Evolutionary conservation across 2,888 invertebrate genomes (phyloP).

Genomic region (Galeruca laticollis): DNA sequence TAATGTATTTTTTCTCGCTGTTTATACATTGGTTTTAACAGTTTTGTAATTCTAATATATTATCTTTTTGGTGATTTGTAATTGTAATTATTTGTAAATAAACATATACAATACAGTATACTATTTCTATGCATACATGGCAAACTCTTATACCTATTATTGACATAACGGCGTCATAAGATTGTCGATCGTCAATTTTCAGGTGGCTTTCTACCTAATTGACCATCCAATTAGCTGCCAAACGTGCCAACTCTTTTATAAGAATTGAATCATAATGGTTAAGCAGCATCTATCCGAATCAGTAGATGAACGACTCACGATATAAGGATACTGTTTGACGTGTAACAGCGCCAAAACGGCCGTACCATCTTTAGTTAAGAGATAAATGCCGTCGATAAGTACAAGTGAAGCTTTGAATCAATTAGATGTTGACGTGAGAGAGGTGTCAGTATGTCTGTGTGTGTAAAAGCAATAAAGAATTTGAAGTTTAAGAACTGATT

Average conservation of each 20-base stretch:
- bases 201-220: slow-evolving; percentile 43
- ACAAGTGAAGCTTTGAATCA: slow-evolving; percentile 39
- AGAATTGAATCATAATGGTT: slow-evolving; percentile 45
- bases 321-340: slow-evolving; percentile 37
- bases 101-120: no score
- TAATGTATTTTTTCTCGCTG: no score
- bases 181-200: slow-evolving; percentile 34
- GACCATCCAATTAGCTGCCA: slow-evolving; percentile 48
- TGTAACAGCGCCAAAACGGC: slow-evolving; percentile 41
- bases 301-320: slow-evolving; percentile 46
- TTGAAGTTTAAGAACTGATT: slow-evolving; percentile 10
- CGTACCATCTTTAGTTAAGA: slow-evolving; percentile 34
- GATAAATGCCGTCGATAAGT: slow-evolving; percentile 44
- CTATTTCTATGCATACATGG: no score
- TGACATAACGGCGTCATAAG: background rate
- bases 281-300: slow-evolving; percentile 42
- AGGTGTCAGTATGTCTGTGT: background rate
- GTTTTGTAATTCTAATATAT: no score
- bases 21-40: no score
- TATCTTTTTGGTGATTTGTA: no score
- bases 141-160: background rate
- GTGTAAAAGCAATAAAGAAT: slow-evolving; percentile 2
- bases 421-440: slow-evolving; percentile 31
- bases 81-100: no score
- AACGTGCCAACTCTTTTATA: slow-evolving; percentile 49